A percentile compares a stretch with the other conserved stretches of the same genome.
Conservation (phyloP, 1,140 invertebrate genomes). For the Papilio dardanus region DNA sequence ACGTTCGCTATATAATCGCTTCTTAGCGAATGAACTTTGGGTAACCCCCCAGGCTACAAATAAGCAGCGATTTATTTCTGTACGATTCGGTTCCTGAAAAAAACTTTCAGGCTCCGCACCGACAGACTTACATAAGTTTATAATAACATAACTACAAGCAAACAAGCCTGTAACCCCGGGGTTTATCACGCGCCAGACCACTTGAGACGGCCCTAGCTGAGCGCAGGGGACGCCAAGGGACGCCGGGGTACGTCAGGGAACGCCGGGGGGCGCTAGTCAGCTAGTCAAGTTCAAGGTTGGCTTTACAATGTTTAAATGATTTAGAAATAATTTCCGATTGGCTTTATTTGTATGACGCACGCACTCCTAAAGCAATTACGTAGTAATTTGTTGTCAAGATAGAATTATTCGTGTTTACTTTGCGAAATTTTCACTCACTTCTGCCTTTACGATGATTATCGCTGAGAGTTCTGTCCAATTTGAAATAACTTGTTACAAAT, state of each 20-base stretch:
- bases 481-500: not conserved
- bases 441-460: not conserved
- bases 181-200: slow-evolving; percentile 49
- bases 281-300: slow-evolving; percentile 54
- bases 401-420: slow-evolving; percentile 26
- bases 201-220: slow-evolving; percentile 53
- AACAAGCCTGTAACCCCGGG: slow-evolving; percentile 31
- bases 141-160: slow-evolving; percentile 24
- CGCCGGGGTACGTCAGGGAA: slow-evolving; percentile 43
- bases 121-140: slow-evolving; percentile 18
- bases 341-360: slow-evolving; percentile 33
- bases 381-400: slow-evolving; percentile 27
- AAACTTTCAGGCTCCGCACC: not conserved
- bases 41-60: too few species aligned
- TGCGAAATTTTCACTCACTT: not conserved
- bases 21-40: too few species aligned
- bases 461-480: slow-evolving; percentile 2
- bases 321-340: slow-evolving; percentile 34
- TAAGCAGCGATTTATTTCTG: not conserved
- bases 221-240: slow-evolving; percentile 42
- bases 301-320: slow-evolving; percentile 32
- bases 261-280: slow-evolving; percentile 39
- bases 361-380: slow-evolving; percentile 23
- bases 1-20: too few species aligned
- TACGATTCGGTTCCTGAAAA: slow-evolving; percentile 4